Evolutionary conservation across 1,140 invertebrate genomes (phyloP).

Genomic region (Patella vulgata): DNA sequence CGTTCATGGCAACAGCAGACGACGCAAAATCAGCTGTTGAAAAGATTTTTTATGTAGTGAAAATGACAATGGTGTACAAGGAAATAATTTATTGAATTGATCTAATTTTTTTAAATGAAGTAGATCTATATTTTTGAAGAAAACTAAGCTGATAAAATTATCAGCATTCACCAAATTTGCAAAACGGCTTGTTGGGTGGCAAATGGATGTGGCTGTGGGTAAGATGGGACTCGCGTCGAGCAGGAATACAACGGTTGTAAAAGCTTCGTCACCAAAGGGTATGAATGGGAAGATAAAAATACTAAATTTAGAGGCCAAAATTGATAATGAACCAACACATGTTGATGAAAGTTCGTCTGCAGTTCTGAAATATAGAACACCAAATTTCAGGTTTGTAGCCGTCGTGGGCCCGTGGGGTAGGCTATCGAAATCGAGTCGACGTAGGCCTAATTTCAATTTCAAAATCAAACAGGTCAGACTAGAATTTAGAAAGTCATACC

Average conservation of each 20-base stretch:
- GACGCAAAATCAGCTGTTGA: no score
- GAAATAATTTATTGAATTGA: no score
- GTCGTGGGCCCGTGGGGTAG: no score
- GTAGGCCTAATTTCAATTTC: no score
- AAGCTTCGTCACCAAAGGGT: conserved; percentile 19
- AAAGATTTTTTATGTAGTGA: no score
- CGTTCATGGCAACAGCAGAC: no score
- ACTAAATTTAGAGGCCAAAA: conserved; percentile 53
- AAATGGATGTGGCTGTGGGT: conserved; percentile 7
- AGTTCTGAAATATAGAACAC: conserved; percentile 61
- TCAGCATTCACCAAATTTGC: no score
- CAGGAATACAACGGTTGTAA: conserved; percentile 1
- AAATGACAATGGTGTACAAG: no score
- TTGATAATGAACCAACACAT: conserved; percentile 58
- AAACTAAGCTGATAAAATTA: conserved; percentile 1
- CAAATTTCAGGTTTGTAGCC: conserved; percentile 61
- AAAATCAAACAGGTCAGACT: no score
- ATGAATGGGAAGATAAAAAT: conserved; percentile 46
- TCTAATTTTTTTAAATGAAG: no score
- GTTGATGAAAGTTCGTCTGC: conserved; percentile 59
- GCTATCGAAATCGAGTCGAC: no score
- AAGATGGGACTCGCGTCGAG: conserved; percentile 4
- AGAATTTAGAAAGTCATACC: no score
- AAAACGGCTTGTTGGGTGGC: neutral
- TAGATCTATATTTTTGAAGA: neutral